Evolutionary conservation across 1,140 invertebrate genomes (phyloP).

Genomic region (Anoplophora glabripennis): DNA sequence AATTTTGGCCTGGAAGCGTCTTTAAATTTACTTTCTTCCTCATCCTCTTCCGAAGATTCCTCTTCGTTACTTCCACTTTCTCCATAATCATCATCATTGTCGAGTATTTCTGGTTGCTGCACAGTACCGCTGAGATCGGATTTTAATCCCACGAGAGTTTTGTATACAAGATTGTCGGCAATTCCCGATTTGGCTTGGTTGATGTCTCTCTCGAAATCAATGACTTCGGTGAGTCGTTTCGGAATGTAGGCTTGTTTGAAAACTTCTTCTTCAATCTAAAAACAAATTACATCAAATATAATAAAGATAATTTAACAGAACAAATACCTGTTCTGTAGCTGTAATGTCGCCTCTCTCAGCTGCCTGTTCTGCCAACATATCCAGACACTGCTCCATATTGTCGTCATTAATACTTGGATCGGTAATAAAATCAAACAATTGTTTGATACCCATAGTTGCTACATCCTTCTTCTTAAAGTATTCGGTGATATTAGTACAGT

Average conservation of each 20-base stretch:
- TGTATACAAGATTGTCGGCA: slow-evolving; percentile 73
- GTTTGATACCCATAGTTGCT: slow-evolving; percentile 83
- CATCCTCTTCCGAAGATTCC: slow-evolving; percentile 45
- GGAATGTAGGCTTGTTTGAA: slow-evolving; percentile 96
- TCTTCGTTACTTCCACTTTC: slow-evolving; percentile 52
- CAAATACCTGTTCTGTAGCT: slow-evolving; percentile 62
- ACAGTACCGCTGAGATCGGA: slow-evolving; percentile 72
- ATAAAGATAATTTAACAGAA: slow-evolving; percentile 11
- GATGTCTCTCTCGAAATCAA: slow-evolving; percentile 88
- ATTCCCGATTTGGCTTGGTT: slow-evolving; percentile 73
- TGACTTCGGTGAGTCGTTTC: slow-evolving; percentile 87
- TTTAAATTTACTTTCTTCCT: slow-evolving; percentile 59
- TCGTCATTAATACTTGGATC: slow-evolving; percentile 78
- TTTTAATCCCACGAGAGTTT: slow-evolving; percentile 81
- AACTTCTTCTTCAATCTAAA: slow-evolving; percentile 74
- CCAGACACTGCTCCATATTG: slow-evolving; percentile 80
- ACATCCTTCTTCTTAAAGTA: slow-evolving; percentile 91
- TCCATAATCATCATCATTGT: slow-evolving; percentile 47
- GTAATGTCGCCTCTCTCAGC: slow-evolving; percentile 60
- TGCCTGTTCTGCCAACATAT: slow-evolving; percentile 66
- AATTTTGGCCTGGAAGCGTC: slow-evolving; percentile 73
- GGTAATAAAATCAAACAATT: slow-evolving; percentile 95
- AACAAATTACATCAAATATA: slow-evolving; percentile 8
- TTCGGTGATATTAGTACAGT: slow-evolving; percentile 90
- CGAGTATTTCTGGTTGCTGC: slow-evolving; percentile 55